phyloP scores from a whole-genome alignment of 2,797 vertebrate genomes.

The Amblyraja radiata region DNA sequence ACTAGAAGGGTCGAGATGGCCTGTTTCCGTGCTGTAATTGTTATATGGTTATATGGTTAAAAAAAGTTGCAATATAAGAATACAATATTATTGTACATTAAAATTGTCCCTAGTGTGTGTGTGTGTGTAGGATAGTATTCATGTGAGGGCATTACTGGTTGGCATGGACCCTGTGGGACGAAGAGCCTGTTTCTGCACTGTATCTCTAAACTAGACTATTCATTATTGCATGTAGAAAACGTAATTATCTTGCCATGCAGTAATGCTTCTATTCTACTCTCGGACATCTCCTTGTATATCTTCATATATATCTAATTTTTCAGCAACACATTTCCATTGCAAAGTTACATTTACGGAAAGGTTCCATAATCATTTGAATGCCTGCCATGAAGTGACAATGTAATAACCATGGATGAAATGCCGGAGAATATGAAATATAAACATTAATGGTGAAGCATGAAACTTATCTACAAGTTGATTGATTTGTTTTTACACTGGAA shows the following conservation, averaged over 20 bases:
- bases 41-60: no score
- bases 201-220: neutral
- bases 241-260: neutral
- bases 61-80: neutral
- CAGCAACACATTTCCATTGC: constrained; percentile 19
- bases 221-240: neutral
- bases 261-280: neutral
- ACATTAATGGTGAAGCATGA: neutral
- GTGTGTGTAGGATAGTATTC: no score
- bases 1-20: no score
- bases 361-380: neutral
- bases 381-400: neutral
- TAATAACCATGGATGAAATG: neutral
- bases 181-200: no score
- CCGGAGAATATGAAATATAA: neutral
- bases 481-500: no score
- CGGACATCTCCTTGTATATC: neutral
- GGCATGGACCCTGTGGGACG: no score
- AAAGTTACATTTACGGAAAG: neutral
- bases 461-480: neutral
- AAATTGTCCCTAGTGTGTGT: neutral
- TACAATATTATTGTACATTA: neutral
- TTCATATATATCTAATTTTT: neutral
- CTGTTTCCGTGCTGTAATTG: no score
- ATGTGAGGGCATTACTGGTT: no score